phyloP scores from a whole-genome alignment of 2,797 vertebrate genomes.

The Myoxocephalus aenaeus region DNA sequence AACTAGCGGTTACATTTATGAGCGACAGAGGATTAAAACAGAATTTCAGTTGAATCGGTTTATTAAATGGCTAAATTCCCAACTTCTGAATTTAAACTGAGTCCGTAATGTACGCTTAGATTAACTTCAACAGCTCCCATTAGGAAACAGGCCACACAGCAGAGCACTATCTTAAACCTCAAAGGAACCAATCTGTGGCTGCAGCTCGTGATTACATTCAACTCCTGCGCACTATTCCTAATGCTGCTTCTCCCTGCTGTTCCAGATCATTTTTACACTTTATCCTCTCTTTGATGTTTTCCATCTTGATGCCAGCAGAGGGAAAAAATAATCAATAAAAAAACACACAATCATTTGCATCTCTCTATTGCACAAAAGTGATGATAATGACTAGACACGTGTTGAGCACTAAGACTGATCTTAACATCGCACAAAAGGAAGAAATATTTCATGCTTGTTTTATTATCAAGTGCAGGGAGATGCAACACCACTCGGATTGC shows the following conservation, averaged over 20 bases:
- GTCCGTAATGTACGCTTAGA: not conserved
- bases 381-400: not conserved
- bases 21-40: not conserved
- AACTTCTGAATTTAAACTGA: not conserved
- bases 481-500: constrained; percentile 13
- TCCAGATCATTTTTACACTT: constrained; percentile 11
- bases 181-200: constrained; percentile 25
- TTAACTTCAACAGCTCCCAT: constrained; percentile 6
- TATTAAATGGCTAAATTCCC: not conserved
- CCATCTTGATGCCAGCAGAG: not conserved
- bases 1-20: not conserved
- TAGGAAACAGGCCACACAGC: constrained; percentile 14
- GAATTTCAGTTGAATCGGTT: not conserved
- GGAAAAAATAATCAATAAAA: not conserved
- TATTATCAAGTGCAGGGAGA: constrained; percentile 21
- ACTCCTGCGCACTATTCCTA: constrained; percentile 24
- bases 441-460: not conserved
- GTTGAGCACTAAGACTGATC: constrained; percentile 1
- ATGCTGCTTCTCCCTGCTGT: constrained; percentile 24
- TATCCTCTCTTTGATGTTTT: constrained; percentile 24
- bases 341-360: not conserved
- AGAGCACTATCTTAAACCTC: constrained; percentile 29
- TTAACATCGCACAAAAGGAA: not conserved
- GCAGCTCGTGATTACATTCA: constrained; percentile 41
- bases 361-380: not conserved